These are phyloP conservation scores for Pteronotus mesoamericanus DNA, from an alignment of 2,797 vertebrate genomes.

Conservation along the genomic window DNA sequence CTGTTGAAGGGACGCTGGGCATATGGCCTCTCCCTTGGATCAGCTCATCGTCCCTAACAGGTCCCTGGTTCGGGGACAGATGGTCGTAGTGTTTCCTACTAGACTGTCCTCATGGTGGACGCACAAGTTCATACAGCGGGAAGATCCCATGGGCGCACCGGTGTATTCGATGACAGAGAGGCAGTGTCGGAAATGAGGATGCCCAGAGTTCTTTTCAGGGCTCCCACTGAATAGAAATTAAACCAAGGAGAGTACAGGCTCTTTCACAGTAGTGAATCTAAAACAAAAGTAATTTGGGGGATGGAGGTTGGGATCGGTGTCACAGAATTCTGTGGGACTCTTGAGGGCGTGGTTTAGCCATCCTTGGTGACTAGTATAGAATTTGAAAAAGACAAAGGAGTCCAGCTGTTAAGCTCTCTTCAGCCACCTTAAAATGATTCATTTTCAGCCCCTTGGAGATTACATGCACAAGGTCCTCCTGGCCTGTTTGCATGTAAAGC, in stretches of 20 bases:
- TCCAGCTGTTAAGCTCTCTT: background rate
- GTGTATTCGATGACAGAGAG: accelerated
- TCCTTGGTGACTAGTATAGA: background rate
- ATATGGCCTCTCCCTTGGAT: accelerated
- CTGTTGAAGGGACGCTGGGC: background rate
- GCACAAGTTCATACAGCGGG: accelerated
- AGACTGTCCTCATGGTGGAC: accelerated
- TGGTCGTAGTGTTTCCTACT: background rate
- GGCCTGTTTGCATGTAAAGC: background rate
- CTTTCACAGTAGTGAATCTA: background rate
- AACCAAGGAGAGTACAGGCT: background rate
- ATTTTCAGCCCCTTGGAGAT: background rate
- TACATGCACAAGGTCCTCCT: background rate
- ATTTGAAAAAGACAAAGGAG: background rate
- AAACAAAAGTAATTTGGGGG: background rate
- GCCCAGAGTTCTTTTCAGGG: background rate
- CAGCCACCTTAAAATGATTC: background rate
- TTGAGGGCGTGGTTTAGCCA: background rate
- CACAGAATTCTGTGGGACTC: background rate
- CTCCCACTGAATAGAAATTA: background rate
- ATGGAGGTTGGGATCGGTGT: accelerated
- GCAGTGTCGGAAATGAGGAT: background rate
- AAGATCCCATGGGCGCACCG: accelerated
- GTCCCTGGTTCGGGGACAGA: background rate
- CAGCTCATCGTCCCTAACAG: background rate